These are phyloP conservation scores for Clarias platycephalus DNA, from an alignment of 2,797 vertebrate species.

Conservation along the genomic window DNA sequence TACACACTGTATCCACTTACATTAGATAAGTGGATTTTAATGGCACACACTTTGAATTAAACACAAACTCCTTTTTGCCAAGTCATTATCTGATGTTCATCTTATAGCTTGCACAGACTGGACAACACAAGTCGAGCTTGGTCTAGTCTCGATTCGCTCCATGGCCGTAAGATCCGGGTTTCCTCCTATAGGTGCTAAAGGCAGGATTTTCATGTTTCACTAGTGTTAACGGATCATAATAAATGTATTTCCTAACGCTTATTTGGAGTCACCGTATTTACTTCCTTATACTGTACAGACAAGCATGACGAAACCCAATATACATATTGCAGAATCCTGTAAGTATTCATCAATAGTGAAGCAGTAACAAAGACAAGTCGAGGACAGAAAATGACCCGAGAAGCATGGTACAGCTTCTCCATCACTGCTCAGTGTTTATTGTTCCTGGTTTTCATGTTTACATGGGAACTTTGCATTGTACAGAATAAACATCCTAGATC, in stretches of 20 bases:
- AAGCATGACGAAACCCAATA: neutral
- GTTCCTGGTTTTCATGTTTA: neutral
- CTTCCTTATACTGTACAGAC: neutral
- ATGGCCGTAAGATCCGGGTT: neutral
- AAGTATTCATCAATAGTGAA: neutral
- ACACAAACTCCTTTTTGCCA: neutral
- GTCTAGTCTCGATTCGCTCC: neutral
- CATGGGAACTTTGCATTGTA: neutral
- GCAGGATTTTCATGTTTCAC: slow-evolving; percentile 2
- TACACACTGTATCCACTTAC: neutral
- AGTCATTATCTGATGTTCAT: neutral
- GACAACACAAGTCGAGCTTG: neutral
- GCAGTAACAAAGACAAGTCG: neutral
- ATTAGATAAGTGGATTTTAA: neutral
- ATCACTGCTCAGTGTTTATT: neutral
- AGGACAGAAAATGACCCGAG: neutral
- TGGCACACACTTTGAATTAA: neutral
- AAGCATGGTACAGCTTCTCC: neutral
- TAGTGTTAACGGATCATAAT: slow-evolving; percentile 17
- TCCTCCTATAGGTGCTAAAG: neutral
- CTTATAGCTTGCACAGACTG: neutral
- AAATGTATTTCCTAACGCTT: neutral
- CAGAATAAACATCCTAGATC: slow-evolving; percentile 3
- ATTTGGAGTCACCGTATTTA: neutral
- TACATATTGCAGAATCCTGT: neutral